Base-by-base conservation (phyloP, 2,888 invertebrate genomes). In the Drosophila mettleri region DNA sequence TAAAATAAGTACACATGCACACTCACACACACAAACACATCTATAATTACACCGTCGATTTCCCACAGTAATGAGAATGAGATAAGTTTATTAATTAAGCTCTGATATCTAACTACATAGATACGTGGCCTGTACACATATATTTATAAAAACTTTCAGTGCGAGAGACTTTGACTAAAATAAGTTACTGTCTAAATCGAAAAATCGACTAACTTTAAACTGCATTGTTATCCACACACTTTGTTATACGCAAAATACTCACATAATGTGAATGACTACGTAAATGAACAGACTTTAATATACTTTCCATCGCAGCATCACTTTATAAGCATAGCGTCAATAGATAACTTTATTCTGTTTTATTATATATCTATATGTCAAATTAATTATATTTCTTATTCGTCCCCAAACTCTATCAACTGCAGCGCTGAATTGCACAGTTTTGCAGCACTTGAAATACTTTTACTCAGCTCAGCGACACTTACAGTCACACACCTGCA, bases 11-110 rank as follows among this genome's bases (percentile, higher is more conserved):
- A 45, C 45, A 71, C 65, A 45, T 62, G 39, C 53, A 48, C 45
- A 61, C 39, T 38, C 57, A 63, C 61, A 61, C 59, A 60, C 29
- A 67, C 61, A 57, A 16, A 52, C 57, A 63, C 61, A 61, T 55
- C 57, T 29, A 67, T 58, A 57, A 16, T 49, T 36, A 60, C 60
- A 58, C 72, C 14, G 34, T 16, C 49, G 22, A 16, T 34, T 22
- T 49, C 51, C n/a, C 6, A 70, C 33, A 27, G 66, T 68, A 68
- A 68, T 69, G 80, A 57, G 83, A 85, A 87, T 83, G 88, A 79
- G 86, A 87, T 83, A 83, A 74, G 27, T 57, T 74, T 69, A 64
- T 43, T 64, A 51, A 66, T 59, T 77, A 75, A 78, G 75, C 38
- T 78, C 61, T 36, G 29, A 55, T 68, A 69, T 52, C 54, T 74